Evolutionary conservation across 2,888 invertebrate species (phyloP), one percentile per base, ranked within the genome.

Genomic region (Melanostoma mellinum): DNA sequence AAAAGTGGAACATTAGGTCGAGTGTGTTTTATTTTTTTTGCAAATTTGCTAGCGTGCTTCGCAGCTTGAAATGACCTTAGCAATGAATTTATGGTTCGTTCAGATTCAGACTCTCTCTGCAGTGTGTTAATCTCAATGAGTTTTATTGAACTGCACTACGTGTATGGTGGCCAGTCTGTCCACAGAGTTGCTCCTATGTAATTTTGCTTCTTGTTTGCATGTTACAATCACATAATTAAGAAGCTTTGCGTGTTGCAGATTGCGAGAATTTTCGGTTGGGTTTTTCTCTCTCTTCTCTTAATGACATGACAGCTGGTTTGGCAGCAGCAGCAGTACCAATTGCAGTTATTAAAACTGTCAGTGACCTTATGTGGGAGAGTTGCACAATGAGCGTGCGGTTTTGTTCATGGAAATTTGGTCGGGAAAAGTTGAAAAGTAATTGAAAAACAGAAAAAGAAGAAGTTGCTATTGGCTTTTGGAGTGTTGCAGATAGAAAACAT

Each of bases 51-150:
- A n/a, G 2, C 58, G 38, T 4, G 6, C 20, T 33, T 50, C 42
- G 61, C 38, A 10, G 1, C 56, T 50, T 53, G 56, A 48, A 65
- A 36, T 74, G 84, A 84, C 84, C 84, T 84, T 84, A 84, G 55
- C 84, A 84, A 61, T 84, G 84, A 84, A 79, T 84, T 74, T 79
- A 79, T 65, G 35, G 73, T 6, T 61, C 63, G 46, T 44, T 67
- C 20, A 20, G 20, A 20, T 20, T 20, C 20, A 20, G 20, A 20
- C 20, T 20, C 20, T 20, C 74, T 38, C 65, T 46, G 73, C 71
- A 3, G 3, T 53, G 56, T 32, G 65, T 46, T 68, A 53, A 78
- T 73, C 78, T 78, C 48, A 82, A 74, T 82, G 73, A 82, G 68
- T 77, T 77, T 77, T 81, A 77, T 81, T 72, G 61, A 60, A 67